phyloP scores from a whole-genome alignment of 2,113 vertebrate species.

The Carettochelys insculpta region DNA sequence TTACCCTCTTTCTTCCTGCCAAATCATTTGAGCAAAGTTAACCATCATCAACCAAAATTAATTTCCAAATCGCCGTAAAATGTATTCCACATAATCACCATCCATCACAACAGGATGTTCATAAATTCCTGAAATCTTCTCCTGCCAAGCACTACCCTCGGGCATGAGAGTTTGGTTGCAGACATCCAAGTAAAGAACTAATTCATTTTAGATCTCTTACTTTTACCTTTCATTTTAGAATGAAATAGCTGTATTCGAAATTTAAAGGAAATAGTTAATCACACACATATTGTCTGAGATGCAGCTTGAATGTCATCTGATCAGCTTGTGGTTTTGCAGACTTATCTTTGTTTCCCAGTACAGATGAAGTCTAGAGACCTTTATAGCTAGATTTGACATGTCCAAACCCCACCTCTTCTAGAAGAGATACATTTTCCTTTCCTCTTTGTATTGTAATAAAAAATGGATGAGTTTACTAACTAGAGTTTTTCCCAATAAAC shows the following conservation, averaged over 20 bases:
- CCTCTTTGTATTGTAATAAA: conserved; percentile 36
- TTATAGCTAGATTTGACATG: conserved; percentile 26
- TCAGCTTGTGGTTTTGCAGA: conserved; percentile 50
- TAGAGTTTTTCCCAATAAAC: background rate
- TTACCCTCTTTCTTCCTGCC: conserved; percentile 30
- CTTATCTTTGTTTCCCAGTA: conserved; percentile 13
- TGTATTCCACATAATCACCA: conserved; percentile 1
- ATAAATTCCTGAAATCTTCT: conserved; percentile 30
- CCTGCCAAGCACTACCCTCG: conserved; percentile 28
- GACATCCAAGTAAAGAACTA: conserved; percentile 18
- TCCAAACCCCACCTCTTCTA: background rate
- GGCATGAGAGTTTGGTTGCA: conserved; percentile 3
- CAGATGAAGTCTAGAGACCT: background rate
- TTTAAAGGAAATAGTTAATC: conserved; percentile 17
- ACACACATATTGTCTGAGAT: conserved; percentile 10
- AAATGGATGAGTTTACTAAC: conserved; percentile 34
- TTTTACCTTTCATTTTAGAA: background rate
- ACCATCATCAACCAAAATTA: conserved; percentile 3
- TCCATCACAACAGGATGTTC: conserved; percentile 33
- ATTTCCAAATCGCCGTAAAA: conserved; percentile 30
- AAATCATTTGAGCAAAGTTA: conserved; percentile 5
- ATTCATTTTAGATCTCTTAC: background rate
- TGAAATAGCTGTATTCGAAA: background rate
- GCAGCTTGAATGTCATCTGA: conserved; percentile 36
- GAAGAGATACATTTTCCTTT: conserved; percentile 8